phyloP scores from a whole-genome alignment of 2,888 invertebrate genomes.

The Lycophotia porphyrea region DNA sequence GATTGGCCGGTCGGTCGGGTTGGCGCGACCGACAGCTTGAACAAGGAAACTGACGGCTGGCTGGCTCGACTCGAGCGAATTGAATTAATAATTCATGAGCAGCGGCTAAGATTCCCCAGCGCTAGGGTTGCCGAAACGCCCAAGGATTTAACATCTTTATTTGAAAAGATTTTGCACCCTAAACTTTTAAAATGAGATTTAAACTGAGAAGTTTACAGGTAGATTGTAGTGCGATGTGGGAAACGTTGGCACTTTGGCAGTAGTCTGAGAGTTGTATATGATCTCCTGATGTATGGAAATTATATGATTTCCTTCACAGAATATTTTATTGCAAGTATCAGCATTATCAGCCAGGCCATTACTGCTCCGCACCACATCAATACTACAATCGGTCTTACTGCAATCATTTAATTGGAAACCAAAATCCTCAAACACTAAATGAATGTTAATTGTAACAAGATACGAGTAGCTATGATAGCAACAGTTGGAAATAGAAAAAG shows the following conservation, averaged over 20 bases:
- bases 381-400: neutral
- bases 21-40: conserved; percentile 63
- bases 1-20: conserved; percentile 48
- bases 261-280: neutral
- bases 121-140: conserved; percentile 53
- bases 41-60: conserved; percentile 65
- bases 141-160: conserved; percentile 61
- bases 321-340: neutral
- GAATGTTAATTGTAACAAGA: neutral
- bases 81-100: conserved; percentile 69
- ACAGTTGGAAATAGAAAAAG: neutral
- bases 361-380: neutral
- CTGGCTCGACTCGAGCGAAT: conserved; percentile 58
- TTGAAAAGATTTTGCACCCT: conserved; percentile 60
- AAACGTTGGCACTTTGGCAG: conserved; percentile 1
- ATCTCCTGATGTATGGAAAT: neutral
- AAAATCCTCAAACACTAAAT: neutral
- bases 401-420: neutral
- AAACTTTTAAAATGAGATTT: conserved; percentile 41
- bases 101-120: conserved; percentile 58
- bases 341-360: neutral
- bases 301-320: neutral
- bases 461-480: neutral
- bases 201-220: conserved; percentile 42
- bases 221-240: conserved; percentile 29